A percentile compares a stretch with the other conserved stretches of the same genome.
Conservation (phyloP, 2,797 vertebrate species). For the Margarornis squamiger region DNA sequence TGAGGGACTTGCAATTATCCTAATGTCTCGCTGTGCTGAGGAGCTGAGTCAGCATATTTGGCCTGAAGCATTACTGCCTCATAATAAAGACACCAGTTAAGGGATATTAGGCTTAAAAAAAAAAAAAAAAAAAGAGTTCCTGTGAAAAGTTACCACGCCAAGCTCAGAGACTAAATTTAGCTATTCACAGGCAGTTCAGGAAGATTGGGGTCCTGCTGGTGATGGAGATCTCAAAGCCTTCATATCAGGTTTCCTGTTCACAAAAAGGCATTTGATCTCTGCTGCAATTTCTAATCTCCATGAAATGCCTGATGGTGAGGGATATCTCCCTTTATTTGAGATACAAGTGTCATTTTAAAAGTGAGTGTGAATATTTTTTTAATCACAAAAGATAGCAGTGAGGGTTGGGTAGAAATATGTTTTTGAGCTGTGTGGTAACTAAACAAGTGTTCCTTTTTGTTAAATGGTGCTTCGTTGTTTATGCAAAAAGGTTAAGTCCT, state of each 20-base stretch:
- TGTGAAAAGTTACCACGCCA: neutral
- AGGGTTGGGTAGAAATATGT: neutral
- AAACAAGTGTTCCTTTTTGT: neutral
- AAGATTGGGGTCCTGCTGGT: neutral
- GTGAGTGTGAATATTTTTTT: neutral
- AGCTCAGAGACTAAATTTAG: constrained; percentile 20
- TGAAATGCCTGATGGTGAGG: neutral
- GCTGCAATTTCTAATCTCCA: neutral
- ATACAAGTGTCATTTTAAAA: neutral
- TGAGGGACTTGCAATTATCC: neutral
- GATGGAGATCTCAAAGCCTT: neutral
- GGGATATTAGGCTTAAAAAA: neutral
- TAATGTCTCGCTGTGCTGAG: neutral
- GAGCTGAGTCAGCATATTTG: neutral
- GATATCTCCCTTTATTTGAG: neutral
- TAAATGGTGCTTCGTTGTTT: neutral
- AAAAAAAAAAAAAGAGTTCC: neutral
- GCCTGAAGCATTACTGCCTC: neutral
- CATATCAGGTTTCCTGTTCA: neutral
- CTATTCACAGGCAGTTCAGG: neutral
- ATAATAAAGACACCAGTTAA: neutral
- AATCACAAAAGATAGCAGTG: neutral
- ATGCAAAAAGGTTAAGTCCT: neutral
- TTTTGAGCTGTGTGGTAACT: neutral
- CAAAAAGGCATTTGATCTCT: neutral